Base-by-base conservation (phyloP, 2,797 vertebrate genomes). In the Myotis findleyi region DNA sequence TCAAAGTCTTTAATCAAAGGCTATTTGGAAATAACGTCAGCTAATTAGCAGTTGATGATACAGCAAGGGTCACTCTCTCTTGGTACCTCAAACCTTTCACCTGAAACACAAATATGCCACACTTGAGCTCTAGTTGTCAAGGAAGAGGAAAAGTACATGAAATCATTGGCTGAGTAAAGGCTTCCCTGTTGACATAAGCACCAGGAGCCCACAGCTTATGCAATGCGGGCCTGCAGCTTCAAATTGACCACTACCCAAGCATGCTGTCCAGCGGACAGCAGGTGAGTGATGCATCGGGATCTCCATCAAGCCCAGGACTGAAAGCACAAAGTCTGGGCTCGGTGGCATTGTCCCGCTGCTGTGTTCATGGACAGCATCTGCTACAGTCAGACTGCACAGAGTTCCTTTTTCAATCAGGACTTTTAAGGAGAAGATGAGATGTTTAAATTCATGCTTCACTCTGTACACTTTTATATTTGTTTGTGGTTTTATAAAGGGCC, bases 21-120 rank as follows among this genome's bases (percentile, higher is more conserved):
- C 49, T 51, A 12, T 77, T 89, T 93, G 92, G 91, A 94, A 97
- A 93, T 75, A 75, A 87, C 57, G 41, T 72, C 57, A 86, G 92
- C 87, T 87, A 93, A 96, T 92, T 89, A 97, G 79, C 57, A 64
- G 85, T 80, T 90, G 73, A 55, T 96, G 96, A 93, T 72, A 83
- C 33, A 94, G 93, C 41, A 20, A 51, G 27, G 87, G 51, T 41
- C 69, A 93, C 89, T 89, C 91, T 97, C 75, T 81, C 87, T 83
- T 14, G 53, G 66, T 81, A 49, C 71, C 86, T 77, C 73, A 96
- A 95, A 91, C 81, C 94, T 93, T 79, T 92, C 87, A 66, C 79
- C 69, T 91, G 81, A 96, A 96, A 95, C 69, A 51, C 75, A 95
- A 95, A 96, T 95, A 89, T 66, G 69, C 90, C 95, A 84, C 95